Conservation (phyloP, 2,113 vertebrate genomes). For the Plestiodon gilberti region DNA sequence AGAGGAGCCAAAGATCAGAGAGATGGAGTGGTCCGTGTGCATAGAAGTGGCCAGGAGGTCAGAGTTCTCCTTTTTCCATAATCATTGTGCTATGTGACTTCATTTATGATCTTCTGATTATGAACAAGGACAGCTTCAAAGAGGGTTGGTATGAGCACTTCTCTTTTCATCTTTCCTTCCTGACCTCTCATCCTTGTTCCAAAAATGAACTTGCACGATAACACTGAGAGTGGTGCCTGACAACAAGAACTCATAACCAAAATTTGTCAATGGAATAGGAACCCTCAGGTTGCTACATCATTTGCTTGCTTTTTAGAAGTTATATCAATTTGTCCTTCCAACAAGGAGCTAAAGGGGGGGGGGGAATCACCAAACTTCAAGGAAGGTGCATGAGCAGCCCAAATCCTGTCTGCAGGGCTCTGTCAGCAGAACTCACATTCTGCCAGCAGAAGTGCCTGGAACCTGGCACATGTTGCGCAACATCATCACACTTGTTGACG, state of each 20-base stretch:
- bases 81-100: background rate
- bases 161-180: background rate
- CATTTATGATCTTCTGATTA: constrained; percentile 13
- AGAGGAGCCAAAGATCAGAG: background rate
- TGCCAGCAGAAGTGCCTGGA: too few relatives aligned
- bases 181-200: background rate
- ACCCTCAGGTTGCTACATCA: background rate
- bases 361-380: too few relatives aligned
- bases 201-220: background rate
- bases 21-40: background rate
- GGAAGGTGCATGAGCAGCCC: too few relatives aligned
- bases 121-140: background rate
- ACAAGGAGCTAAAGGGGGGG: background rate
- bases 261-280: background rate
- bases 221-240: background rate
- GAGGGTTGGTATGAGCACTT: background rate
- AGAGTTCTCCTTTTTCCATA: constrained; percentile 14
- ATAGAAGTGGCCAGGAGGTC: background rate
- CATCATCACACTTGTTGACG: too few relatives aligned
- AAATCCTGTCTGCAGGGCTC: too few relatives aligned
- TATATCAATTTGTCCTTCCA: background rate
- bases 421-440: too few relatives aligned
- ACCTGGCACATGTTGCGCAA: too few relatives aligned
- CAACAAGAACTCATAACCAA: background rate
- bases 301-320: background rate